Conservation (phyloP, 2,113 vertebrate genomes). For the Toxotes chatareus region DNA sequence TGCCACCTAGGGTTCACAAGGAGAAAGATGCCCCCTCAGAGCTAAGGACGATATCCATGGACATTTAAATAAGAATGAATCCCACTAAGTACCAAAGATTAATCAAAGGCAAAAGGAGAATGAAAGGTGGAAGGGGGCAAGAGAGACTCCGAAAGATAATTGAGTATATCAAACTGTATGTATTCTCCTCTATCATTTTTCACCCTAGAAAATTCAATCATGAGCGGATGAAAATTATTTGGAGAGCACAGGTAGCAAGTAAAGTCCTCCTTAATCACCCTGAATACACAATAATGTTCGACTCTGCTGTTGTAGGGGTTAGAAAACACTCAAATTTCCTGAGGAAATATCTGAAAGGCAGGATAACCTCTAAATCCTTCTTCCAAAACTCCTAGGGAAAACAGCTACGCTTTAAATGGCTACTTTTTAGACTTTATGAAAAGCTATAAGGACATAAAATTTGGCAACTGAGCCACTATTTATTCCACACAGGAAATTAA, state of each 20-base stretch:
- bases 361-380: constrained; percentile 52
- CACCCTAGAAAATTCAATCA: constrained; percentile 61
- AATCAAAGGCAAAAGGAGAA: constrained; percentile 70
- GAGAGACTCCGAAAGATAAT: constrained; percentile 54
- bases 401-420: constrained; percentile 36
- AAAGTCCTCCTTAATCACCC: constrained; percentile 63
- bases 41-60: constrained; percentile 29
- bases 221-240: constrained; percentile 61
- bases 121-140: constrained; percentile 49
- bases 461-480: constrained; percentile 29
- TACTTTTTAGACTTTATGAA: constrained; percentile 44
- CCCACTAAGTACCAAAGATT: constrained; percentile 66
- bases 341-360: constrained; percentile 55
- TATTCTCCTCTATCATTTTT: constrained; percentile 53
- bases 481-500: constrained; percentile 44
- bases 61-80: constrained; percentile 67
- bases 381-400: constrained; percentile 21
- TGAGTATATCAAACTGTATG: constrained; percentile 60
- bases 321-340: constrained; percentile 55
- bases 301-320: constrained; percentile 44
- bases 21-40: constrained; percentile 42
- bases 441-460: constrained; percentile 29
- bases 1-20: constrained; percentile 84
- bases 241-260: constrained; percentile 59
- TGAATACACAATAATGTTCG: constrained; percentile 54